phyloP scores from a whole-genome alignment of 2,113 vertebrate species.

The Anseranas semipalmata region DNA sequence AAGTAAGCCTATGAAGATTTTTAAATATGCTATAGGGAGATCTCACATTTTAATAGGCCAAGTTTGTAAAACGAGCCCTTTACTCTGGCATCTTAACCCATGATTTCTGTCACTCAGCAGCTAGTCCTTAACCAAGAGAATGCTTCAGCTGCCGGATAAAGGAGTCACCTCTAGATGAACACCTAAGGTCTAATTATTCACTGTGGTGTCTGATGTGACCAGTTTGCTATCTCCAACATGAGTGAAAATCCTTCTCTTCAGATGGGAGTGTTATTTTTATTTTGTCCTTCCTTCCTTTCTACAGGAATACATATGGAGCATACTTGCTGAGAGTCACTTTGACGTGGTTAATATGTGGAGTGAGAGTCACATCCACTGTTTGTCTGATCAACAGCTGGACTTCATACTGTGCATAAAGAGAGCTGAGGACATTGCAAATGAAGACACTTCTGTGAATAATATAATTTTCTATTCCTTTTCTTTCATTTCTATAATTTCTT shows the following conservation, averaged over 20 bases:
- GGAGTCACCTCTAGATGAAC: not conserved
- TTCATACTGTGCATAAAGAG: not conserved
- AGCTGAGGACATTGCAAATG: not conserved
- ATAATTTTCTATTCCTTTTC: not conserved
- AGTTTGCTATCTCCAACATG: not conserved
- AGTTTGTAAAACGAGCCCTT: constrained; percentile 1
- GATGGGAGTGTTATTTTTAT: not conserved
- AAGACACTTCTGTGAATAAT: not conserved
- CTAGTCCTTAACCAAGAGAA: not conserved
- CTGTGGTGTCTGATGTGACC: not conserved
- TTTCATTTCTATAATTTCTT: not conserved
- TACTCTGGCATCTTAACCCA: not conserved
- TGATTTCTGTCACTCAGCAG: constrained; percentile 5
- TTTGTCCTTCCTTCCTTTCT: not conserved
- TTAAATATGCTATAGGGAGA: not conserved
- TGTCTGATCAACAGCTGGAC: not conserved
- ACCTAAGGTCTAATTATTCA: not conserved
- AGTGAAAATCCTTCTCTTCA: not conserved
- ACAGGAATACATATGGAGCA: not conserved
- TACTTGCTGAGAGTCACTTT: not conserved
- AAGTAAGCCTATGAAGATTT: not conserved
- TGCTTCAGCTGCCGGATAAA: not conserved
- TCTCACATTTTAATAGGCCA: not conserved
- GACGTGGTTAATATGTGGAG: not conserved
- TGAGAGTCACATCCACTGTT: not conserved